Evolutionary conservation across 2,888 invertebrate genomes (phyloP), one percentile per base, ranked within the genome.

Genomic region (Plemyria rubiginata): DNA sequence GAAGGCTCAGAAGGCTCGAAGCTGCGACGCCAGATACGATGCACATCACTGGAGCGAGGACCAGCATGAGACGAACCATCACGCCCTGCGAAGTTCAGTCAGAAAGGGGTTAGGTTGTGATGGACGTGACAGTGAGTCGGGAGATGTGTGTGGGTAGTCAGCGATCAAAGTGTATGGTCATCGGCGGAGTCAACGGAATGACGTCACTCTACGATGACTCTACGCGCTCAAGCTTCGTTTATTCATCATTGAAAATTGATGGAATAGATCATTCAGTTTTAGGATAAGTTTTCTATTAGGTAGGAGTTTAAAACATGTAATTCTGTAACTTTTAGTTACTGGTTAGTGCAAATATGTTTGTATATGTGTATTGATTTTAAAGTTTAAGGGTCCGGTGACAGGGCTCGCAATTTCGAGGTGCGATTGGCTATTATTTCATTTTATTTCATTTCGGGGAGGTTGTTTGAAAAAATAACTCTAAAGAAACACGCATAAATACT

Each of bases 61-160:
- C 99, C 81, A 99, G 92, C 99, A 99, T 99, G 53, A 99, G 93
- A 90, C 99, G 98, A 29, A 99, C 99, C 99, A 99, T 99, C 49
- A 99, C 99, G 69, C 99, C 99, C 98, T 98, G 85, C 15, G 80
- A 38, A 56, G 11, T n/a, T 38, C 0, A 58, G 9, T 8, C 0
- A 29, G 4, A 54, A 28, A 28, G 28, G 41, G 71, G 65, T 79
- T 59, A 74, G 36, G 2, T 12, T 70, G 70, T 65, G 65, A 8
- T 70, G 65, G 66, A 38, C 22, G 8, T 7, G 36, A 13, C n/a
- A 1, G 11, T 7, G 13, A 7, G 22, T 16, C 1, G 2, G 6
- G 38, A 53, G 36, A 36, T 12, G 38, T 46, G 36, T 40, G 16
- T 16, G 45, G 54, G 59, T 64, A 53, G 28, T 94, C 94, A 94